Evolutionary conservation across 92 coral and sea anemone genomes (phyloP).

Genomic region (Epizoanthus illoricatus): DNA sequence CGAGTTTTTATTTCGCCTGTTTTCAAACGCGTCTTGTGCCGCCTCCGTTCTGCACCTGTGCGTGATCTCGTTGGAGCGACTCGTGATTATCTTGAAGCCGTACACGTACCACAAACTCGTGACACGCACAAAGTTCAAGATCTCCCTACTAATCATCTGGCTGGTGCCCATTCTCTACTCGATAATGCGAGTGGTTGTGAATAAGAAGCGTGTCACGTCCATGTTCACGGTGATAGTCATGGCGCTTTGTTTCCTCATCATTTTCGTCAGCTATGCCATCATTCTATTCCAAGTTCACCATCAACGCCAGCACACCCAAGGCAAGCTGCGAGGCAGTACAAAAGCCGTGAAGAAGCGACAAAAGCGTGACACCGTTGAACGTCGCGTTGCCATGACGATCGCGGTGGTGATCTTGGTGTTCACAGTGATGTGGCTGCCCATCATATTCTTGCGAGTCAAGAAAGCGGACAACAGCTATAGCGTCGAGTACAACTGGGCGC

Average conservation of each 20-base stretch:
- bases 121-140: constrained; percentile 54
- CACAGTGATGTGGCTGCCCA: constrained; percentile 70
- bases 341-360: constrained; percentile 22
- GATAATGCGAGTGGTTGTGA: constrained; percentile 59
- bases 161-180: constrained; percentile 56
- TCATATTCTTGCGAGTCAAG: constrained; percentile 59
- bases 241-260: constrained; percentile 63
- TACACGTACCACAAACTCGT: constrained; percentile 50
- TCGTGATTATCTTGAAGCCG: constrained; percentile 63
- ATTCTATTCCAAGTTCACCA: constrained; percentile 71
- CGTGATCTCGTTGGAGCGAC: constrained; percentile 72
- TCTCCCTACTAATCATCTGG: constrained; percentile 57
- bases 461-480: constrained; percentile 60
- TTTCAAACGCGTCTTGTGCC: constrained; percentile 70
- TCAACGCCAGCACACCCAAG: constrained; percentile 50
- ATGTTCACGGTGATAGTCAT: constrained; percentile 62
- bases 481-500: constrained; percentile 83
- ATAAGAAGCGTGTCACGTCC: constrained; percentile 57
- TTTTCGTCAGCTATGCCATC: constrained; percentile 59
- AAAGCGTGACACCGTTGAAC: constrained; percentile 55
- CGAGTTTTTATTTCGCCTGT: constrained; percentile 65
- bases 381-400: constrained; percentile 84
- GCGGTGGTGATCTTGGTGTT: constrained; percentile 71
- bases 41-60: constrained; percentile 78
- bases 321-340: constrained; percentile 43